These are phyloP conservation scores for Girardinus metallicus DNA, from an alignment of 2,797 vertebrate species.

Conservation along the genomic window DNA sequence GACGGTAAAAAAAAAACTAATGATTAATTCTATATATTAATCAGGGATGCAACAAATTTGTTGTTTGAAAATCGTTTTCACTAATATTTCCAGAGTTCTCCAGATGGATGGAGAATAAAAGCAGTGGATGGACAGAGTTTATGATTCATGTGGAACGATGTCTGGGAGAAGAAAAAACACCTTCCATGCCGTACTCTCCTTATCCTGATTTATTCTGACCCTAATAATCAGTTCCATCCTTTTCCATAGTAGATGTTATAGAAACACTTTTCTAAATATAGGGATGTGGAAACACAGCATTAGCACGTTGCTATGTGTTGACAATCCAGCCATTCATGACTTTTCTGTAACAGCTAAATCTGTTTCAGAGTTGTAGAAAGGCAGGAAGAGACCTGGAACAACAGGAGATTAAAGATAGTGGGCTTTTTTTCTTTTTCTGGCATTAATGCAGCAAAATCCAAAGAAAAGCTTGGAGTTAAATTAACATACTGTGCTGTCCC, in stretches of 20 bases:
- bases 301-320: background rate
- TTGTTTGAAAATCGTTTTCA: background rate
- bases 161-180: background rate
- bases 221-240: background rate
- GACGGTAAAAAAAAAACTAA: too few species aligned
- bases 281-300: background rate
- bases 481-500: background rate
- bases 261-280: background rate
- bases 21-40: background rate
- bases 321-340: background rate
- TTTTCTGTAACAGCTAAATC: background rate
- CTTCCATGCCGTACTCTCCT: background rate
- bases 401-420: background rate
- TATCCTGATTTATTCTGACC: background rate
- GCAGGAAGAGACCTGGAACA: background rate
- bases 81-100: background rate
- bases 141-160: background rate
- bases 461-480: background rate
- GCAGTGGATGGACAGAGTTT: background rate
- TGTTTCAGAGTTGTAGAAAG: background rate
- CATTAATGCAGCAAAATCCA: background rate
- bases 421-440: background rate
- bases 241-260: background rate
- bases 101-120: background rate
- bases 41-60: background rate